Conservation (phyloP, 2,113 vertebrate genomes). For the Melanerpes aurifrons region DNA sequence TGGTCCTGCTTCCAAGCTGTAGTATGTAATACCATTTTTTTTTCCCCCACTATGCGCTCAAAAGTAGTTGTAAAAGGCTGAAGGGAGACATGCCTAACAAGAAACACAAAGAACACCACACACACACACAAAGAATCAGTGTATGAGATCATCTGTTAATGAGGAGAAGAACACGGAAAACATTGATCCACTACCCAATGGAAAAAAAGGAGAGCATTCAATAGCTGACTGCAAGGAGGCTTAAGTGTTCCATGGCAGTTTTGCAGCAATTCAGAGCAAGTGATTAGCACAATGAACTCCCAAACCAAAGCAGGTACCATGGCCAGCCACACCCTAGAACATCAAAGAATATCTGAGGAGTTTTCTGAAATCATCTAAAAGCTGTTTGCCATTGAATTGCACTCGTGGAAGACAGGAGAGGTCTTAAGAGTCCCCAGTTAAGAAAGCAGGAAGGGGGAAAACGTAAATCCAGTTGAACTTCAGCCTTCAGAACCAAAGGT, state of each 20-base stretch:
- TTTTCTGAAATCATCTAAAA: neutral
- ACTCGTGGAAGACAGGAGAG: neutral
- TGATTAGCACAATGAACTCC: neutral
- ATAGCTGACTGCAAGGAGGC: neutral
- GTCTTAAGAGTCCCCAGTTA: neutral
- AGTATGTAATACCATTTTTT: neutral
- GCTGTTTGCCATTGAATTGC: neutral
- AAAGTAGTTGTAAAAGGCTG: neutral
- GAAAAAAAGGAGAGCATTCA: neutral
- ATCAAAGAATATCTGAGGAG: neutral
- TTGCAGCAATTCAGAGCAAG: neutral
- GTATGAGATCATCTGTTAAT: neutral
- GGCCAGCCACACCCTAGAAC: neutral
- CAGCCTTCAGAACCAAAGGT: neutral
- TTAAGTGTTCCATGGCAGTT: neutral
- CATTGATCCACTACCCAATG: neutral
- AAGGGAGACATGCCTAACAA: neutral
- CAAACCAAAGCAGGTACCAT: neutral
- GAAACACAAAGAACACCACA: neutral
- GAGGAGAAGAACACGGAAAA: neutral
- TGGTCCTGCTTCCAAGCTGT: neutral
- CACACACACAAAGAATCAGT: neutral
- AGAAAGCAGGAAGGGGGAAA: fast-evolving
- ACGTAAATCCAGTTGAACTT: neutral
- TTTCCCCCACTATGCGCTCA: too few relatives aligned